Base-by-base conservation (phyloP, 2,888 invertebrate genomes). In the Thecocarcelia acutangulata region DNA sequence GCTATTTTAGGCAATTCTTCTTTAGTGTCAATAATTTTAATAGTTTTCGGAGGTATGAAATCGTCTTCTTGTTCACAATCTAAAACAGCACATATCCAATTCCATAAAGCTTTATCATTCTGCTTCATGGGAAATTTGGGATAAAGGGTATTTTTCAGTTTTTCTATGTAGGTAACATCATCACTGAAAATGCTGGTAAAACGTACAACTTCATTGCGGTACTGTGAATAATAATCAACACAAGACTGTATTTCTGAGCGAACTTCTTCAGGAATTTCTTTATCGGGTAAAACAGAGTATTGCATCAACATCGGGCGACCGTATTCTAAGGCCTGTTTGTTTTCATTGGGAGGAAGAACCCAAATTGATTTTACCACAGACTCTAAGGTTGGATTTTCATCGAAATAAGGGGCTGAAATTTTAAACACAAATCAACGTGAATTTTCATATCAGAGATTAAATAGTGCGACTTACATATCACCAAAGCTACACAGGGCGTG, bases 331-430 rank as follows among this genome's bases (percentile, higher is more conserved):
- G 96, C 94, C 11, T 97, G 97, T 85, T 96, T 94, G 87, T 95
- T 96, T 92, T 98, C 98, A 52, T 97, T 96, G 2, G 98, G 98
- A n/a, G 98, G 97, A 92, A 97, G 94, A 3, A 98, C 97, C 98
- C 98, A 98, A 90, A 96, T 98, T 73, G 96, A 95, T 82, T 96
- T 95, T 13, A 97, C 93, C 56, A 95, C 95, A 0, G 97, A 97
- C 87, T 97, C 97, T 84, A 96, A 90, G 24, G 95, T 95, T 68
- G 94, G 93, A 87, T 94, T 95, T 88, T 96, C 96, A 77, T 94
- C 94, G 87, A 95, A 95, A 87, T 96, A 96, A 0, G 97, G 96
- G 44, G 97, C 96, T 97, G 92, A 77, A 80, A 79, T 24, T 24
- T 3, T 24, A 24, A 3, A 24, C 5, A 24, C 24, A 24, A 3